Base-by-base conservation (phyloP, 2,113 vertebrate genomes). In the Lophura nycthemera region DNA sequence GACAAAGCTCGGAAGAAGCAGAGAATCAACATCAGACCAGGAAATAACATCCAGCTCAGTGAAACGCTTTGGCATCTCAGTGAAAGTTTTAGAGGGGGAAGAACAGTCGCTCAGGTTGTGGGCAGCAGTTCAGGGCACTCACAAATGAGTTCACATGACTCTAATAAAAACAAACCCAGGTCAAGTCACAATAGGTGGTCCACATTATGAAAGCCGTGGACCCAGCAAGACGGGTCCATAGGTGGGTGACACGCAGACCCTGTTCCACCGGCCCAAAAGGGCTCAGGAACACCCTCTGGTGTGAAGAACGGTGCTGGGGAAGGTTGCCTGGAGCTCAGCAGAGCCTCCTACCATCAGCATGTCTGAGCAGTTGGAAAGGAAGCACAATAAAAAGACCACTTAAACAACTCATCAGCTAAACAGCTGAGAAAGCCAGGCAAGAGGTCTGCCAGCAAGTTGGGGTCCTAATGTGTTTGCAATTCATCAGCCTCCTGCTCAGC, bases 391-490 rank as follows among this genome's bases (percentile, higher is more conserved):
- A 89, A 93, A 86, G 69, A 29, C 78, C 90, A 73, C 89, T 96
- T 78, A 93, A 83, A 83, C 88, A 80, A 82, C 94, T 78, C 95
- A 43, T 74, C 56, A 16, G 78, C 88, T 78, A 38, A 80, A 18
- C 59, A 65, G 63, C 83, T 95, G 81, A 70, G 20, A 9, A 47
- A 83, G 78, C 54, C 90, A 86, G 82, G 80, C 75, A 45, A 91
- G 83, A 70, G 69, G 27, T 25, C 87, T 90, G 89, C 96, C 93
- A 92, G 92, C 82, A 60, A 88, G 78, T 43, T 25, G 91, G 69
- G 88, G 29, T 78, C 86, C 38, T 67, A 13, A 83, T 71, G 90
- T 87, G 95, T 94, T 88, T 93, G 95, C 90, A 91, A 92, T 94
- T 76, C 90, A 78, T 89, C 86, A 22, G 81, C 84, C 90, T 89